Conservation (phyloP, 2,797 vertebrate genomes). For the Manis javanica region DNA sequence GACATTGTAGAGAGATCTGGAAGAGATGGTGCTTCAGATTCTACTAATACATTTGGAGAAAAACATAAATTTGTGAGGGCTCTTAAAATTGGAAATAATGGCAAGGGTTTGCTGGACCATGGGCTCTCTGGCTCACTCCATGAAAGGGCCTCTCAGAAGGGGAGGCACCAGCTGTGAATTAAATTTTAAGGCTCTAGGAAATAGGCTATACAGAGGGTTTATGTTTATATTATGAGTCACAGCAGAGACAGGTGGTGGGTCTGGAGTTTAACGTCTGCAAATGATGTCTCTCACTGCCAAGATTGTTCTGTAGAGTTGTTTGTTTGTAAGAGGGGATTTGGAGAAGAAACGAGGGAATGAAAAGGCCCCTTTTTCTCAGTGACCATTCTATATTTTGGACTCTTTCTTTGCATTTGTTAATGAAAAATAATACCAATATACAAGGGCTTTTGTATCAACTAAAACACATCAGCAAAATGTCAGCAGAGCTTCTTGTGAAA, state of each 20-base stretch:
- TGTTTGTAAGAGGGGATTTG: conserved; percentile 48
- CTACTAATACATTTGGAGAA: conserved; percentile 2
- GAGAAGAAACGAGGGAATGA: conserved; percentile 45
- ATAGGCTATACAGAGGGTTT: conserved; percentile 52
- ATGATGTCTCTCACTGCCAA: conserved; percentile 43
- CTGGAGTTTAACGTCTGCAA: conserved; percentile 51
- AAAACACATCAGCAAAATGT: conserved; percentile 31
- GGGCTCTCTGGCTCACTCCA: background rate
- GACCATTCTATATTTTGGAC: conserved; percentile 37
- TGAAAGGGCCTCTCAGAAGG: conserved; percentile 42
- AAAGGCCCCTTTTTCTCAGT: conserved; percentile 6
- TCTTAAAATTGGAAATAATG: conserved; percentile 31
- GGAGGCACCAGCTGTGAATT: conserved; percentile 32
- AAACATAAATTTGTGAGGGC: background rate
- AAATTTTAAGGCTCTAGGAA: conserved; percentile 68
- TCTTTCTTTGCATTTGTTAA: conserved; percentile 51
- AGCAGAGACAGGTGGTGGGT: conserved; percentile 63
- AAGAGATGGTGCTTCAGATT: background rate
- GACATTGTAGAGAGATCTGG: background rate
- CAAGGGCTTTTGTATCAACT: background rate
- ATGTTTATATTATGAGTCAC: conserved; percentile 73
- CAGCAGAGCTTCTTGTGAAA: background rate
- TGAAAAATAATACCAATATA: conserved; percentile 23
- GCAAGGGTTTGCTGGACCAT: background rate
- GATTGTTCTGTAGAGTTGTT: conserved; percentile 43